Evolutionary conservation across 1,140 invertebrate genomes (phyloP).

Genomic region (Oncopeltus fasciatus): DNA sequence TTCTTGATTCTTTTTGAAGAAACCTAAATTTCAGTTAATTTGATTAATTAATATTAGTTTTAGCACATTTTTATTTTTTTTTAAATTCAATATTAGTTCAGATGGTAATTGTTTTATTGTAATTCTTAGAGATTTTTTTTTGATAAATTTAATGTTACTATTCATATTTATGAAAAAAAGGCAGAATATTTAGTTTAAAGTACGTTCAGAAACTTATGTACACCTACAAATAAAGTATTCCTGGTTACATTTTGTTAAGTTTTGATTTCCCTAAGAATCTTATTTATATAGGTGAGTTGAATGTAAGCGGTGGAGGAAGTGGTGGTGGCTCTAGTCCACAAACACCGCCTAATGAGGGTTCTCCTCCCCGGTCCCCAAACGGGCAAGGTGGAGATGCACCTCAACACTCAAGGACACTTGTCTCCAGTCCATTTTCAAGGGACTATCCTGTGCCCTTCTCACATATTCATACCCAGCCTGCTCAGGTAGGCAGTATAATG

Average conservation of each 20-base stretch:
- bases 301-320: constrained; percentile 19
- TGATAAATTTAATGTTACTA: no score
- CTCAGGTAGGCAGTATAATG: constrained; percentile 48
- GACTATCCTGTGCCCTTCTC: constrained; percentile 61
- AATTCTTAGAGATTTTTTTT: no score
- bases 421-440: constrained; percentile 41
- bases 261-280: constrained; percentile 9
- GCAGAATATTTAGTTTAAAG: no score
- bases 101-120: no score
- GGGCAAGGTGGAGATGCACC: constrained; percentile 28
- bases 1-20: no score
- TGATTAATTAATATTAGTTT: no score
- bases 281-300: constrained; percentile 31
- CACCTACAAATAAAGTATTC: neutral
- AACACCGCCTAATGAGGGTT: constrained; percentile 28
- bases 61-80: no score
- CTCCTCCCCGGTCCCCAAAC: constrained; percentile 32
- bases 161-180: no score
- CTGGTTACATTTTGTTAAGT: neutral
- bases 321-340: constrained; percentile 16
- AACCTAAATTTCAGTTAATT: no score
- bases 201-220: no score
- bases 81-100: no score
- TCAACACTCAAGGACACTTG: constrained; percentile 30
- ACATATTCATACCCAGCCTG: constrained; percentile 78